phyloP scores from a whole-genome alignment of 2,797 vertebrate genomes.

The Manis javanica region DNA sequence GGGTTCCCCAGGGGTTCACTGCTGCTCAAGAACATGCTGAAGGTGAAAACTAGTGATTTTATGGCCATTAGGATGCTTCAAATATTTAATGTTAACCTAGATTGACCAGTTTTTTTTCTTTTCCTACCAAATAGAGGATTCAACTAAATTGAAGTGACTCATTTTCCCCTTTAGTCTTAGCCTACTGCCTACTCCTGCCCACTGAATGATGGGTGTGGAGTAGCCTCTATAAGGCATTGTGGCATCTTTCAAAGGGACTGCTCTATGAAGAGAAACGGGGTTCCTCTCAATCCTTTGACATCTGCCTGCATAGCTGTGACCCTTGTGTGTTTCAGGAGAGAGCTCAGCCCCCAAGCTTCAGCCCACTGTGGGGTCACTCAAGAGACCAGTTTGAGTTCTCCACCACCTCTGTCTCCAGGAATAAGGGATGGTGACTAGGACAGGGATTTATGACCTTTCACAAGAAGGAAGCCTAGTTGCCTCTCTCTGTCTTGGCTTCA shows the following conservation, averaged over 20 bases:
- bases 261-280: background rate
- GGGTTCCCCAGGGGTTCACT: background rate
- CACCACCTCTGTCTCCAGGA: background rate
- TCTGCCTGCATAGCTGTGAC: background rate
- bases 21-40: background rate
- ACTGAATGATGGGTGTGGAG: rapidly evolving
- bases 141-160: background rate
- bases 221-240: background rate
- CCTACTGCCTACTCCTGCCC: background rate
- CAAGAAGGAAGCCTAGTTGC: background rate
- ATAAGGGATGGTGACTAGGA: background rate
- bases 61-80: background rate
- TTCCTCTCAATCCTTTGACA: background rate
- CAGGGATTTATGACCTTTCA: background rate
- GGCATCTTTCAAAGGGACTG: background rate
- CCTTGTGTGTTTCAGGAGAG: background rate
- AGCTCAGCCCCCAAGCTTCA: background rate
- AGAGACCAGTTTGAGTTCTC: background rate
- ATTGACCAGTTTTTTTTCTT: background rate
- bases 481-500: background rate
- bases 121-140: background rate
- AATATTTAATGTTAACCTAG: background rate
- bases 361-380: background rate
- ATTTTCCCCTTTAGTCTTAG: background rate
- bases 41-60: background rate